Base-by-base conservation (phyloP, 2,888 invertebrate genomes). In the Archaeoteleia sp. region DNA sequence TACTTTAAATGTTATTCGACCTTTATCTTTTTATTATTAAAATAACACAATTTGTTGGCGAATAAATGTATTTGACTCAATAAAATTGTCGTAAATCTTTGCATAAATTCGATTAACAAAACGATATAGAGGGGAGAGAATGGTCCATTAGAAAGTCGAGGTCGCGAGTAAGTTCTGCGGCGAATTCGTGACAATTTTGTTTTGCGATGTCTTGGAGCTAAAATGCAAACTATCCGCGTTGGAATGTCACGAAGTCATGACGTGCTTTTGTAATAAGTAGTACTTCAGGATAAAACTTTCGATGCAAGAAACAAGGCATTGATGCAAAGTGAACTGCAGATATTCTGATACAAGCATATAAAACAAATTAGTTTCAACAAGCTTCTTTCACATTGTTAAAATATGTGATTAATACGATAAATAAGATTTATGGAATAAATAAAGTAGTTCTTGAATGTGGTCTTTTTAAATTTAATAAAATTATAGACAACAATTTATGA, bases 161-260 rank as follows among this genome's bases (percentile, higher is more conserved):
- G 43, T 49, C 12, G 40, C 34, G 25, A 53, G 14, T 25, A 15
- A 43, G 43, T 27, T 45, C 20, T 30, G 34, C 14, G 27, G 58
- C 35, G 48, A 43, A 60, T 60, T 60, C 60, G 60, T 60, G 60
- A 60, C 60, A 60, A 60, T 60, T 60, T 49, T 43, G 60, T 60
- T 49, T 35, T 35, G 60, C 40, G 17, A 23, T 49, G 60, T 25
- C 60, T 49, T 32, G 15, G 35, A 49, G 60, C 60, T 15, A 49
- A 60, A 60, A 60, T 60, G 60, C 51, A 51, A 60, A 60, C 37
- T 48, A 48, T 51, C 51, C 9, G 17, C 45, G n/a, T 35, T 13
- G 60, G 60, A 60, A 60, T 60, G 60, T 60, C 60, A 60, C 60
- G 51, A 60, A 60, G 60, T 51, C 60, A 51, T 60, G 60, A 60